Evolutionary conservation across 2,797 vertebrate genomes (phyloP), one percentile per base, ranked within the genome.

Genomic region (Poeciliopsis turneri): DNA sequence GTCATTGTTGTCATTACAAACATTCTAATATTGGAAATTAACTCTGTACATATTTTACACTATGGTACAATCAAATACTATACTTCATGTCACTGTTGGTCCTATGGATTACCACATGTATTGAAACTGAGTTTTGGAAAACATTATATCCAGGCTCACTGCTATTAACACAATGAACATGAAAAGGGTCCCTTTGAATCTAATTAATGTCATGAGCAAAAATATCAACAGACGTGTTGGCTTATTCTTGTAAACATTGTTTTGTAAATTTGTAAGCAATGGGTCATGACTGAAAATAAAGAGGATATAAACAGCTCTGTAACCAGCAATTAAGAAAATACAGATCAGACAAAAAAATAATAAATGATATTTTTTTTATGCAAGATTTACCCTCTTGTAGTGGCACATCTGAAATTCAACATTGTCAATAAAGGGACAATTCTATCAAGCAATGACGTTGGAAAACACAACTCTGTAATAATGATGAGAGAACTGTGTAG

Each of bases 41-140:
- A 95, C 93, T 85, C 95, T 96, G 94, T 95, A 96, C 95, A 96
- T 92, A 93, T 95, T 92, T 95, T 95, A 96, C 95, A 96, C 90
- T 96, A 96, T 96, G 80, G 91, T 96, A 96, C 96, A 96, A 94
- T 93, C 90, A 92, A 92, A 93, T 92, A 92, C 89, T 92, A 87
- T 90, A 92, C 77, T 87, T 84, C 84, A 90, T 92, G 89, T 85
- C 90, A 91, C 90, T 86, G 89, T 88, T 91, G 90, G 90, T 93
- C 90, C 90, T 93, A 88, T 83, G 86, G 86, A 87, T 88, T 91
- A 90, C 85, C 87, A 93, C 88, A 83, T 89, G 87, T 85, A 84
- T 79, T 88, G 84, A 91, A 90, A 93, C 83, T 78, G 78, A 71
- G 69, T 84, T 87, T 82, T 79, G 84, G 80, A 83, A 78, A 77